Base-by-base conservation (phyloP, 2,888 invertebrate genomes). In the Drosophila birchii region DNA sequence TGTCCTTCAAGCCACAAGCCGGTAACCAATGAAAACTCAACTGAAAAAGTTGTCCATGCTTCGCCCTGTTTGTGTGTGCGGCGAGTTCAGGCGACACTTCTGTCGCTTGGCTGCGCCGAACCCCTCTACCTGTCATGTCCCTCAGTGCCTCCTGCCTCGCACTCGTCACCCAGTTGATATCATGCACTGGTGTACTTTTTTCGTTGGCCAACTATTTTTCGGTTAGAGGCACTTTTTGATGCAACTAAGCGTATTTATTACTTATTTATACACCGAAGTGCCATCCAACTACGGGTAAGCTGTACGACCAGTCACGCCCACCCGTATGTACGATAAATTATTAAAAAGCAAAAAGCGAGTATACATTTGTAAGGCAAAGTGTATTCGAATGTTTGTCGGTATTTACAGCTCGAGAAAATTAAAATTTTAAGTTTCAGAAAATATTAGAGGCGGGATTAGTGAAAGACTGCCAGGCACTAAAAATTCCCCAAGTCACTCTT, bases 181-280 rank as follows among this genome's bases (percentile, higher is more conserved):
- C 73, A 71, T 76, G 70, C 73, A 54, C 55, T 69, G 20, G 56
- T 47, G 57, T 34, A 38, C 43, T 75, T 63, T 79, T 66, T 73
- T 59, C 78, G 59, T 44, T 70, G 47, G 78, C 8, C 81, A 73
- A 80, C 86, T 86, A 86, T 88, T 88, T 85, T 88, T 88, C 78
- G 87, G 87, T 75, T 78, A 76, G 78, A 81, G 89, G 75, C 81
- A 86, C 88, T 89, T 80, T 84, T 76, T 77, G 85, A 82, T 81
- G 80, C 85, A 85, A 85, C 89, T 89, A 88, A 88, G 87, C 89
- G 84, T 83, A 81, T 88, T 86, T 86, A 88, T 87, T 88, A 87
- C 80, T 88, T 86, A 86, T 87, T 86, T 88, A 86, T 81, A 70
- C 53, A 78, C 71, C 41, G 79, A 83, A 88, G 86, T 80, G 77